Evolutionary conservation across 2,797 vertebrate species (phyloP), one percentile per base, ranked within the genome.

Genomic region (Sphaeramia orbicularis): DNA sequence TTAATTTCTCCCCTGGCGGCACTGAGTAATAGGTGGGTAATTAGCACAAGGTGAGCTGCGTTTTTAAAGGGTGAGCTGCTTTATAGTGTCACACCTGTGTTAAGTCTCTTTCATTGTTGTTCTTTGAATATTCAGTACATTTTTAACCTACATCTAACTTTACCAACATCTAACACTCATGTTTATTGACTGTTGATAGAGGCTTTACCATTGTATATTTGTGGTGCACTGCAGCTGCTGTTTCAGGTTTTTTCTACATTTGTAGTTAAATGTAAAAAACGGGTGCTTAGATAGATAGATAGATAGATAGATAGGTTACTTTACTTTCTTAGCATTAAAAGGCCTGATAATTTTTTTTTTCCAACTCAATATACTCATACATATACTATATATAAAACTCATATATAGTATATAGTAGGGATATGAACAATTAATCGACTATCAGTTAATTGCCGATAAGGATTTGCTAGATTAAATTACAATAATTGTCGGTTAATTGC

Each of bases 321-420:
- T 27, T 27, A 27, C 80, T 21, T 21, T 21, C 19, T 85, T 79
- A 63, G 72, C 73, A 44, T 85, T 91, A 80, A 86, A 86, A 86
- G 80, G 55, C 55, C 65, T 56, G 24, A 27, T 27, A 27, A 27
- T 27, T 27, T 27, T 6, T 24, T 24, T 24, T 24, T 6, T 6
- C 1, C 24, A 27, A 27, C 6, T 27, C 24, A 27, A 5, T 27
- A 27, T 27, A 4, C 24, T 27, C 24, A 1, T 27, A 27, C 5
- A 27, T 27, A 27, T 27, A 27, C 24, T 27, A 5, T 27, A 27
- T 27, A 27, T 6, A 27, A 27, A 24, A 24, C 21, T 24, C 24
- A 3, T 6, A 27, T 27, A 27, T 27, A 27, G 24, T 27, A 24
- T n/a, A n/a, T n/a, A n/a, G n/a, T n/a, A n/a, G n/a, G n/a, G n/a